Evolutionary conservation across 2,797 vertebrate genomes (phyloP).

Genomic region (Ctenopoma kingsleyae): DNA sequence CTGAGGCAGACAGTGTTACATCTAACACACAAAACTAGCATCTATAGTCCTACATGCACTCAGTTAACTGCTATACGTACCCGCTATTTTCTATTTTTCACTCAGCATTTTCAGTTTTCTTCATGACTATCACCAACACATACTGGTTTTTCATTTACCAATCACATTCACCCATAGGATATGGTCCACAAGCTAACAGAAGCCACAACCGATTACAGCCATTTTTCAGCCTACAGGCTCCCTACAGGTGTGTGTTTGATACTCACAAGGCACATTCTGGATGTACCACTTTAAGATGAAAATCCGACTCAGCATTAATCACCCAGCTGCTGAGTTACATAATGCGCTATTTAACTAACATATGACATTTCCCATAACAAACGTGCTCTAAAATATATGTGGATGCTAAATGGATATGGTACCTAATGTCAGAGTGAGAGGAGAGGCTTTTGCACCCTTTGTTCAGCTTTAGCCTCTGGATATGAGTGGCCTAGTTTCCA

Average conservation of each 20-base stretch:
- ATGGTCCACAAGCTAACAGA: neutral
- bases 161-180: neutral
- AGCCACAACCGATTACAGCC: neutral
- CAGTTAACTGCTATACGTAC: no score
- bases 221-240: neutral
- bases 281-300: slow-evolving; percentile 10
- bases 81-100: no score
- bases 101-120: no score
- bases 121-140: neutral
- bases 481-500: slow-evolving; percentile 61
- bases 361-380: slow-evolving; percentile 28
- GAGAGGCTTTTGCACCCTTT: slow-evolving; percentile 40
- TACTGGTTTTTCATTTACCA: neutral
- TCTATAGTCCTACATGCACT: no score
- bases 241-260: neutral
- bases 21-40: neutral
- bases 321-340: slow-evolving; percentile 35
- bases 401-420: slow-evolving; percentile 47
- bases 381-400: slow-evolving; percentile 50
- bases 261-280: neutral
- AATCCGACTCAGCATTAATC: slow-evolving; percentile 7
- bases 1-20: neutral
- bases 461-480: slow-evolving; percentile 45
- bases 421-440: slow-evolving; percentile 32
- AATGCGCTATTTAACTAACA: slow-evolving; percentile 14